Percentiles rank a stretch among this genome's conserved stretches.
phyloP scores from a whole-genome alignment of 2,888 invertebrate genomes.

The Colletes collaris region DNA sequence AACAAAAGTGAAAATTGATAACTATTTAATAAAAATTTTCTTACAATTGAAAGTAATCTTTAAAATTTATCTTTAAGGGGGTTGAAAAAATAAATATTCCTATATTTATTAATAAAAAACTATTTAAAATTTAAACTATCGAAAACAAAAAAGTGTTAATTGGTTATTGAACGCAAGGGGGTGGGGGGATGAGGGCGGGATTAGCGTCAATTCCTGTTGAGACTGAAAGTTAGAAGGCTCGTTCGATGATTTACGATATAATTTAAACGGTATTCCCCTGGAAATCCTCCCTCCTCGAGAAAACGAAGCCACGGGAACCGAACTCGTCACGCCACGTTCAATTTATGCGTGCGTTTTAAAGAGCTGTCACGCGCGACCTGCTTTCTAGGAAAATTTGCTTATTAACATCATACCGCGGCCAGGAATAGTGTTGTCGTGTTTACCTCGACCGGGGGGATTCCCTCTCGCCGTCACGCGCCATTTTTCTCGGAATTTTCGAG shows the following conservation, averaged over 20 bases:
- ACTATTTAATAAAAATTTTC: too few relatives aligned
- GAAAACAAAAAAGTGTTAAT: slow-evolving; percentile 1
- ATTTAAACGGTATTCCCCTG: slow-evolving; percentile 9
- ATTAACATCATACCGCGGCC: slow-evolving; percentile 46
- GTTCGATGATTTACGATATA: slow-evolving; percentile 24
- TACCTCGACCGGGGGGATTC: background rate
- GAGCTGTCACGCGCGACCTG: slow-evolving; percentile 50
- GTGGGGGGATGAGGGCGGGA: background rate
- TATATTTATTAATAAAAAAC: too few relatives aligned
- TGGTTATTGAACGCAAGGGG: background rate
- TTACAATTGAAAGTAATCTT: too few relatives aligned
- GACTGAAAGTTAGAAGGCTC: slow-evolving; percentile 1
- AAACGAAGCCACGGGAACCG: slow-evolving; percentile 23
- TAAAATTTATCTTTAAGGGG: too few relatives aligned
- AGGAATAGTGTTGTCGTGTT: slow-evolving; percentile 18
- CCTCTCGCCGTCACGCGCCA: too few relatives aligned
- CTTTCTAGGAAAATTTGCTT: slow-evolving; percentile 55
- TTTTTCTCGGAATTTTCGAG: background rate
- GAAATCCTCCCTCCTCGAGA: slow-evolving; percentile 15
- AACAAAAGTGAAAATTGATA: background rate
- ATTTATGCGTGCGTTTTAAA: slow-evolving; percentile 50
- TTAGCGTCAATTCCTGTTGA: slow-evolving; percentile 12
- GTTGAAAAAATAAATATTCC: too few relatives aligned
- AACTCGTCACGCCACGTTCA: slow-evolving; percentile 33
- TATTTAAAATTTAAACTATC: too few relatives aligned